Evolutionary conservation across 2,113 vertebrate genomes (phyloP).

Genomic region (Loxodonta africana): DNA sequence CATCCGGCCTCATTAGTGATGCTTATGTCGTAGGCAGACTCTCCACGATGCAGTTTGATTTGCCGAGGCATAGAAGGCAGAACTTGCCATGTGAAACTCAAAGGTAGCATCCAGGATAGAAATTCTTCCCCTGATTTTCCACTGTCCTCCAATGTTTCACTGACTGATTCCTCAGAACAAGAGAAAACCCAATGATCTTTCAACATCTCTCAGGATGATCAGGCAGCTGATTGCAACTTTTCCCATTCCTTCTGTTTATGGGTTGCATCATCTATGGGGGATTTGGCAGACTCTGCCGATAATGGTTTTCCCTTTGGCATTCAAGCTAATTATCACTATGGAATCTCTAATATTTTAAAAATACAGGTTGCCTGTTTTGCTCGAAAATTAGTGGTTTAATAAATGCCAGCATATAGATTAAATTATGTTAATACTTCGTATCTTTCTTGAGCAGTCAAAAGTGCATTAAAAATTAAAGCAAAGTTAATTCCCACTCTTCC

Average conservation of each 20-base stretch:
- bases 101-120: neutral
- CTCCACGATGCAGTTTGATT: neutral
- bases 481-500: constrained; percentile 69
- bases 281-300: neutral
- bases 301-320: constrained; percentile 52
- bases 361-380: constrained; percentile 61
- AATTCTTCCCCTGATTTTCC: neutral
- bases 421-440: constrained; percentile 60
- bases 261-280: neutral
- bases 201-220: neutral
- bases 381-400: constrained; percentile 67
- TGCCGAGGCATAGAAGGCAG: neutral
- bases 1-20: neutral
- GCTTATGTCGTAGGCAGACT: neutral
- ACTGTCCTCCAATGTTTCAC: neutral
- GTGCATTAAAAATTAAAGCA: constrained; percentile 79
- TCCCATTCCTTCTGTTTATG: neutral
- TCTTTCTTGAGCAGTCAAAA: constrained; percentile 73
- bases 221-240: neutral
- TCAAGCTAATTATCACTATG: constrained; percentile 66
- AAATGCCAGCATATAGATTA: constrained; percentile 68
- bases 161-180: neutral
- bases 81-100: neutral
- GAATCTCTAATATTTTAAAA: constrained; percentile 76
- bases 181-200: neutral